Percentiles rank a stretch among this genome's conserved stretches.
These are phyloP conservation scores for Argyresthia albistria DNA, from an alignment of 2,888 invertebrate genomes.

Conservation along the genomic window DNA sequence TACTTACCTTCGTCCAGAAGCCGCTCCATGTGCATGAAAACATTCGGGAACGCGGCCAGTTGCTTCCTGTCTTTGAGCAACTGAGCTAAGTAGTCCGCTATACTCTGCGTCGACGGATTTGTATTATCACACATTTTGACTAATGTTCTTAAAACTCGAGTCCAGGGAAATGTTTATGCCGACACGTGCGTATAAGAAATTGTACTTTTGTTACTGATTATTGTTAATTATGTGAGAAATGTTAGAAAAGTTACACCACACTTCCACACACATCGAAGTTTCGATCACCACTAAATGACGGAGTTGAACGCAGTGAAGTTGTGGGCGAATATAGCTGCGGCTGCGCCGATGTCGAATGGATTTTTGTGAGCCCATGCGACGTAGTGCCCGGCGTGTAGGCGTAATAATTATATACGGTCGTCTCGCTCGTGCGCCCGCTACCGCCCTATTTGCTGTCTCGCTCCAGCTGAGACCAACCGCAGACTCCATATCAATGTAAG, in stretches of 20 bases:
- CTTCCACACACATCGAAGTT: constrained; percentile 69
- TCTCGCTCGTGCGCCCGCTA: constrained; percentile 37
- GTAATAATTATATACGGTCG: constrained; percentile 50
- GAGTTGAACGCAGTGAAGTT: constrained; percentile 69
- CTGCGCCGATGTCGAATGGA: constrained; percentile 59
- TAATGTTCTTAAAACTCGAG: constrained; percentile 48
- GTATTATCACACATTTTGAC: constrained; percentile 71
- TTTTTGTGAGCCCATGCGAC: constrained; percentile 68
- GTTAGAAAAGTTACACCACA: constrained; percentile 71
- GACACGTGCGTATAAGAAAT: constrained; percentile 54
- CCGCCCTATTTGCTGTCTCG: constrained; percentile 17
- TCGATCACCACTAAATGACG: constrained; percentile 69
- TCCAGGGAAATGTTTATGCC: constrained; percentile 57
- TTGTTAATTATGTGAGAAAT: constrained; percentile 65
- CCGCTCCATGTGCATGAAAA: constrained; percentile 99
- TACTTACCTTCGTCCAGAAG: constrained; percentile 99
- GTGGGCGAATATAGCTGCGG: constrained; percentile 65
- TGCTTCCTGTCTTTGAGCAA: constrained; percentile 99
- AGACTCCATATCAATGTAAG: neutral
- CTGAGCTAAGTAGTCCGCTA: constrained; percentile 99
- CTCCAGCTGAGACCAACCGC: constrained; percentile 26
- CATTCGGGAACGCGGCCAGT: constrained; percentile 99
- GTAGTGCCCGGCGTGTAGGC: constrained; percentile 56
- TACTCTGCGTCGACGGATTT: constrained; percentile 90
- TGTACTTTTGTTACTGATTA: constrained; percentile 67